Evolutionary conservation across 2,113 vertebrate species (phyloP).

Genomic region (Struthio camelus): DNA sequence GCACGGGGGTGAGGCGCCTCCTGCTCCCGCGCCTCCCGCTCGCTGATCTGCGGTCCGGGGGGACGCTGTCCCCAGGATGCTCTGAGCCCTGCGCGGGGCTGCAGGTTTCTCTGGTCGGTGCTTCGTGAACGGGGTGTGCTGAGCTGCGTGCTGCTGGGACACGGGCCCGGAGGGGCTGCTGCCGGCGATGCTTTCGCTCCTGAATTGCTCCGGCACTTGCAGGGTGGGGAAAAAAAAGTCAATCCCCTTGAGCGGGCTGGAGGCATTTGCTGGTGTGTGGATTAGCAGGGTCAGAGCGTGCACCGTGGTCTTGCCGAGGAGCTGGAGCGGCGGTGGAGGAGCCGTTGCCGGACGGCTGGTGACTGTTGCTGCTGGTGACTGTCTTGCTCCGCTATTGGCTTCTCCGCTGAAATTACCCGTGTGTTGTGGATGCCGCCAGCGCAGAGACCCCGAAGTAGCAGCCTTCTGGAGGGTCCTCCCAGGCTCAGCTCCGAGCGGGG

Average conservation of each 20-base stretch:
- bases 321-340: no score
- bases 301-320: no score
- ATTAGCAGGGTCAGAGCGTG: background rate
- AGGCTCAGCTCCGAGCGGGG: no score
- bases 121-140: no score
- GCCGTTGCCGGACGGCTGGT: no score
- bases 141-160: background rate
- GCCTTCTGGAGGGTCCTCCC: background rate
- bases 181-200: fast-evolving
- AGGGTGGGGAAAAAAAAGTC: background rate
- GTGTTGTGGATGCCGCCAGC: background rate
- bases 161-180: background rate
- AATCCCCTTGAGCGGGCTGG: no score
- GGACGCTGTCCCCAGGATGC: background rate
- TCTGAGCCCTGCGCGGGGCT: background rate
- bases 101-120: background rate
- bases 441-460: background rate
- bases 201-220: fast-evolving
- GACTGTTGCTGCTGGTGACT: no score
- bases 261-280: background rate
- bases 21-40: no score
- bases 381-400: background rate
- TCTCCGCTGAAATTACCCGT: background rate
- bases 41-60: background rate
- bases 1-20: fast-evolving